These are phyloP conservation scores for Cladopsammia gracilis DNA, from an alignment of 64 coral and sea anemone species.

Conservation along the genomic window DNA sequence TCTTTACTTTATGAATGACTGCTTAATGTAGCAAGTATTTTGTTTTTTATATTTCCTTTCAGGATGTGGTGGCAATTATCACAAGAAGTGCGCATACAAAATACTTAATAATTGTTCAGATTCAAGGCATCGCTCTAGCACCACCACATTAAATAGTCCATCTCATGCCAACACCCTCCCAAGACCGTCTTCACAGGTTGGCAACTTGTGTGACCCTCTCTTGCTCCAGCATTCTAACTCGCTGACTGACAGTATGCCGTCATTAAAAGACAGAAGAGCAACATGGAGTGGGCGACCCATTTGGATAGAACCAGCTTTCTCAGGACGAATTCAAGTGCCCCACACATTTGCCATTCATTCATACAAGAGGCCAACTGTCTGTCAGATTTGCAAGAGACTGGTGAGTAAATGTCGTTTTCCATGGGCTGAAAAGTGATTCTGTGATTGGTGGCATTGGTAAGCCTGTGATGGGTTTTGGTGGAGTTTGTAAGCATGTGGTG, in stretches of 20 bases:
- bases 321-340: constrained; percentile 93
- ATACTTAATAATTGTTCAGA: constrained; percentile 97
- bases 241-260: constrained; percentile 60
- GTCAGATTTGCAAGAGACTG: constrained; percentile 97
- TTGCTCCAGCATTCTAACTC: constrained; percentile 71
- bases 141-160: constrained; percentile 39
- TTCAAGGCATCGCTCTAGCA: constrained; percentile 64
- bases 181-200: constrained; percentile 47
- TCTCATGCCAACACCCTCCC: constrained; percentile 63
- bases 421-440: background rate
- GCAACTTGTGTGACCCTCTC: constrained; percentile 39
- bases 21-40: no score
- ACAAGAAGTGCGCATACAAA: constrained; percentile 95
- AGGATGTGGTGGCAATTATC: constrained; percentile 98
- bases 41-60: background rate
- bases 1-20: no score
- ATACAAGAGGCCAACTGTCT: constrained; percentile 94
- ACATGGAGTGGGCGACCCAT: constrained; percentile 94
- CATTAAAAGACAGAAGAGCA: constrained; percentile 73
- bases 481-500: no score
- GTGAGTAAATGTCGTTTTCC: constrained; percentile 47
- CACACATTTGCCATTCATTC: constrained; percentile 95
- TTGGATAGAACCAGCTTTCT: constrained; percentile 80
- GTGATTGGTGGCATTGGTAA: no score
- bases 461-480: background rate